These are phyloP conservation scores for Metellina segmentata DNA, from an alignment of 2,888 invertebrate genomes.

Conservation along the genomic window DNA sequence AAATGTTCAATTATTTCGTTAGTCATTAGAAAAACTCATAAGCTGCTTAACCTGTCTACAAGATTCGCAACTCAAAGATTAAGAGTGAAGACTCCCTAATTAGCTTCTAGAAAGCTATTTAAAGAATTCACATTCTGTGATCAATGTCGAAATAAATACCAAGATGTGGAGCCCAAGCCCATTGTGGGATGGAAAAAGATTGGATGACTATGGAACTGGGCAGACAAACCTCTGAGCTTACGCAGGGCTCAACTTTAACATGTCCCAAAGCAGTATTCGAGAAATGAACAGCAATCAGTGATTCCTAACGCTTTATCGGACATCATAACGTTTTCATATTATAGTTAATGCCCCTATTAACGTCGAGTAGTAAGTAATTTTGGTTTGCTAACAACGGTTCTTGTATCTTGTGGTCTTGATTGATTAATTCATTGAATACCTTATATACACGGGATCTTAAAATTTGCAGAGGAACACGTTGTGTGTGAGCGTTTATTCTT, in stretches of 20 bases:
- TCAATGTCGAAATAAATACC: no score
- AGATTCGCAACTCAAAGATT: not conserved
- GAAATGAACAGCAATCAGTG: conserved; percentile 56
- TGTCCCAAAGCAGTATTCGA: conserved; percentile 52
- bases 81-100: not conserved
- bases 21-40: no score
- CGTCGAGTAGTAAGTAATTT: conserved; percentile 49
- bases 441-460: no score
- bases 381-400: conserved; percentile 30
- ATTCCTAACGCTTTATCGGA: conserved; percentile 43
- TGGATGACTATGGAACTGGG: no score
- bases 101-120: not conserved
- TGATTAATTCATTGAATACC: conserved; percentile 26
- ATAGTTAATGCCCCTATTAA: conserved; percentile 54
- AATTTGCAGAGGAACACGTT: no score
- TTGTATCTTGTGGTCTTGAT: conserved; percentile 20
- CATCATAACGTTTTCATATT: conserved; percentile 48
- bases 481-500: no score
- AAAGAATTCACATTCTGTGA: not conserved
- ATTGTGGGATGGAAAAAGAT: no score
- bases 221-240: not conserved
- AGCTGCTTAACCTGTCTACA: not conserved
- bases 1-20: no score
- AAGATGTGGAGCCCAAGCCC: conserved; percentile 5
- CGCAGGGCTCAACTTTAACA: conserved; percentile 13